A percentile compares a stretch with the other conserved stretches of the same genome.
These are phyloP conservation scores for Sapajus apella DNA, from an alignment of 2,113 vertebrate species.

Conservation along the genomic window DNA sequence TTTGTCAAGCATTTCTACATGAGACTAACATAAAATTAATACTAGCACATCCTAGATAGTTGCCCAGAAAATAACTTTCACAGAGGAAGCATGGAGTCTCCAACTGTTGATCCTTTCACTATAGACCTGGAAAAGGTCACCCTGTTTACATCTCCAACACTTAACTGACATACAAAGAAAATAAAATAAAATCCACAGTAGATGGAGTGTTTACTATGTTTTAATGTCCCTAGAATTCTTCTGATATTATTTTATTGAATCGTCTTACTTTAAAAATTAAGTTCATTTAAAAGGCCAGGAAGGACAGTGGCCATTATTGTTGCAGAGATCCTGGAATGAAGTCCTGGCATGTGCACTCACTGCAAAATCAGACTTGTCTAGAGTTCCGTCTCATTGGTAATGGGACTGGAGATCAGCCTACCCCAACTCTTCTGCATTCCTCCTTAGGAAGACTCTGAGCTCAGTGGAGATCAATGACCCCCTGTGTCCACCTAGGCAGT, in stretches of 20 bases:
- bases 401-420: not conserved
- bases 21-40: conserved; percentile 18
- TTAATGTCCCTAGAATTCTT: not conserved
- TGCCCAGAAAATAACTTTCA: conserved; percentile 15
- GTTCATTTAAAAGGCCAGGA: not conserved
- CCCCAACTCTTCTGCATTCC: rapidly evolving
- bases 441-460: not conserved
- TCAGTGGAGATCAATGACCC: not conserved
- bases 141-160: conserved; percentile 29
- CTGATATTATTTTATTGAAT: not conserved
- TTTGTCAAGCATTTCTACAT: not conserved
- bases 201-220: not conserved
- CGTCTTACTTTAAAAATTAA: conserved; percentile 32
- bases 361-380: not conserved
- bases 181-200: not conserved
- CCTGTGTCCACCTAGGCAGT: not conserved
- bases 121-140: not conserved
- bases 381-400: not conserved
- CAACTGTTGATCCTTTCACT: not conserved
- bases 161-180: not conserved
- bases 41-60: not conserved
- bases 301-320: not conserved
- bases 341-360: not conserved
- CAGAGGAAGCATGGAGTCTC: not conserved
- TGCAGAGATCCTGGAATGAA: not conserved